Percentiles rank a stretch among this genome's conserved stretches.
These are phyloP conservation scores for Miichthys miiuy DNA, from an alignment of 2,797 vertebrate genomes.

Conservation along the genomic window DNA sequence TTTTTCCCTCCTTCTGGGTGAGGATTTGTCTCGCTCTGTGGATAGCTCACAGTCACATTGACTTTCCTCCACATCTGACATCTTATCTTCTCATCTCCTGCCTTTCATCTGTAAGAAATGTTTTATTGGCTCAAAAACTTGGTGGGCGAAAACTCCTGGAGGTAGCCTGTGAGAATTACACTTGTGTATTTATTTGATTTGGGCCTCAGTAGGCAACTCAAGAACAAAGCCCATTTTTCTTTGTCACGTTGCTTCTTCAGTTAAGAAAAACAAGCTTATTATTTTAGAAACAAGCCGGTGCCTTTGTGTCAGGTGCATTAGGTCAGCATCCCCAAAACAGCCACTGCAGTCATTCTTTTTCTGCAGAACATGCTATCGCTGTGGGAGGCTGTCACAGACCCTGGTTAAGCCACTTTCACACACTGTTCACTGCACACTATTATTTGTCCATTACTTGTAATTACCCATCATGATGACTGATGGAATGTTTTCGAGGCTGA, in stretches of 20 bases:
- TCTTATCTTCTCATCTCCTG: conserved; percentile 59
- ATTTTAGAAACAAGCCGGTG: conserved; percentile 10
- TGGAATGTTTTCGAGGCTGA: conserved; percentile 75
- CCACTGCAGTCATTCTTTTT: conserved; percentile 8
- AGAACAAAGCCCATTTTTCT: conserved; percentile 36
- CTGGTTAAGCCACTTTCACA: conserved; percentile 74
- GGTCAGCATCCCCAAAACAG: conserved; percentile 28
- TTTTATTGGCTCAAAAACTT: conserved; percentile 24
- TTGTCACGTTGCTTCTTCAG: conserved; percentile 34
- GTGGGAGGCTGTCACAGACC: conserved; percentile 61
- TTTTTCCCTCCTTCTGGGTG: conserved; percentile 10
- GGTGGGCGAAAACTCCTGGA: conserved; percentile 14
- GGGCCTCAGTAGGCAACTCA: conserved; percentile 9
- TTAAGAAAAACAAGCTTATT: conserved; percentile 34
- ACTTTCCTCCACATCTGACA: conserved; percentile 52
- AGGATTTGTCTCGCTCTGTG: conserved; percentile 41
- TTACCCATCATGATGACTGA: conserved; percentile 81
- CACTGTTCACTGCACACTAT: conserved; percentile 68
- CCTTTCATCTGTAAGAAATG: conserved; percentile 44
- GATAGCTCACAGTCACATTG: conserved; percentile 35
- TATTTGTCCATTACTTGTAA: conserved; percentile 83
- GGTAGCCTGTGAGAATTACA: conserved; percentile 29
- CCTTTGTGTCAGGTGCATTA: conserved; percentile 42
- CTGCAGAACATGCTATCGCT: conserved; percentile 44
- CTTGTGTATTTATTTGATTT: conserved; percentile 46